These are phyloP conservation scores for Drosophila sturtevanti DNA, from an alignment of 1,140 invertebrate species.

Conservation along the genomic window DNA sequence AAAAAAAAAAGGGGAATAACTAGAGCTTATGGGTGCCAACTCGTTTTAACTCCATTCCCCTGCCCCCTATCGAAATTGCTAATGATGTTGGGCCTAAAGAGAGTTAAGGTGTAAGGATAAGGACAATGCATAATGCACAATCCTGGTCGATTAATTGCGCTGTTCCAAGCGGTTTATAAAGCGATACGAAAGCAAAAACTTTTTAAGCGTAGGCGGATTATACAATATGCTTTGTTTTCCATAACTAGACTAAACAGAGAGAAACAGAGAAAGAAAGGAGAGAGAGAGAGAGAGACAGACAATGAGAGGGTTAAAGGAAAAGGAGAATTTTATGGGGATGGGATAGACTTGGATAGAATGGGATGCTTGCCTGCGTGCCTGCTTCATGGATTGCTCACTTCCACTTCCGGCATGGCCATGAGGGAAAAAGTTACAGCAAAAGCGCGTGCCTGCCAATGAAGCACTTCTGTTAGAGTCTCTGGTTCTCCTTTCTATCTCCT, in stretches of 20 bases:
- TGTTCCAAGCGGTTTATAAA: conserved; percentile 63
- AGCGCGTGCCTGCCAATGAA: conserved; percentile 19
- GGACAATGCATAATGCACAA: conserved; percentile 11
- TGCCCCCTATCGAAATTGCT: conserved; percentile 18
- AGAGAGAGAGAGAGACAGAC: background rate
- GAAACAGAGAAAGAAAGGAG: background rate
- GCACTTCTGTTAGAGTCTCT: conserved; percentile 2
- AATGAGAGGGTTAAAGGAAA: background rate
- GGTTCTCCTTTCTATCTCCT: background rate
- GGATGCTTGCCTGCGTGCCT: conserved; percentile 1
- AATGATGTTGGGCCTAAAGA: background rate
- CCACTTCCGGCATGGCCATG: conserved; percentile 49
- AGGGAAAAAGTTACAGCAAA: conserved; percentile 23
- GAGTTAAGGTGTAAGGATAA: background rate
- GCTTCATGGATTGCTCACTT: conserved; percentile 66
- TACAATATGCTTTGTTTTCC: conserved; percentile 61
- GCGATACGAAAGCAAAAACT: conserved; percentile 43
- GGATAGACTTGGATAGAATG: background rate
- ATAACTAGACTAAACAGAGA: conserved; percentile 17
- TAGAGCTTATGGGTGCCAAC: background rate
- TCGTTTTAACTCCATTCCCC: background rate
- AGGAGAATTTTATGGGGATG: background rate
- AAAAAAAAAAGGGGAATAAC: background rate
- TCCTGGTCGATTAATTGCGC: conserved; percentile 68
- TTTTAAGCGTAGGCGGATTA: conserved; percentile 60